Percentiles rank a stretch among this genome's conserved stretches.
phyloP scores from a whole-genome alignment of 2,797 vertebrate genomes.

The Sternotherus odoratus region DNA sequence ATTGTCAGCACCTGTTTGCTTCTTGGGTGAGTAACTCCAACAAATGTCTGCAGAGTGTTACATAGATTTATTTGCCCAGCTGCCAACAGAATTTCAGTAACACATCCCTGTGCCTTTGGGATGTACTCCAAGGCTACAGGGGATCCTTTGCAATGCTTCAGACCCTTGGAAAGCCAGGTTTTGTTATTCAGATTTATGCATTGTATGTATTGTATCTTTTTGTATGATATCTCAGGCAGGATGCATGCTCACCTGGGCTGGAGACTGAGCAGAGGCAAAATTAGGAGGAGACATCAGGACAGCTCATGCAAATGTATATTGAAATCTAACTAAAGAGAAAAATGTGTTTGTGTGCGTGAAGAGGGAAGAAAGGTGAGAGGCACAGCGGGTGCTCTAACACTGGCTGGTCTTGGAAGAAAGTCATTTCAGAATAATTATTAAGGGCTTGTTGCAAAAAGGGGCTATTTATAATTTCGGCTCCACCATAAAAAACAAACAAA shows the following conservation, averaged over 20 bases:
- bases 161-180: neutral
- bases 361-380: neutral
- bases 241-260: neutral
- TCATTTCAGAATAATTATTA: neutral
- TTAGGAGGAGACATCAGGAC: neutral
- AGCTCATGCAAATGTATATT: constrained; percentile 22
- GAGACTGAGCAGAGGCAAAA: neutral
- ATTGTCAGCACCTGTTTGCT: neutral
- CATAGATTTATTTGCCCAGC: neutral
- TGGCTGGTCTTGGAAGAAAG: neutral
- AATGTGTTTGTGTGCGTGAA: neutral
- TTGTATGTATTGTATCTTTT: neutral
- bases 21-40: neutral
- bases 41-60: neutral
- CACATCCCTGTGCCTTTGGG: neutral
- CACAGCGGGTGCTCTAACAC: neutral
- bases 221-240: neutral
- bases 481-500: neutral
- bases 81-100: constrained; percentile 1
- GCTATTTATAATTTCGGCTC: neutral
- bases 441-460: neutral
- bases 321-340: neutral
- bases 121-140: neutral
- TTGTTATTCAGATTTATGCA: neutral
- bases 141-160: neutral